These are phyloP conservation scores for Megathymus violae DNA, from an alignment of 1,140 invertebrate genomes.

Conservation along the genomic window DNA sequence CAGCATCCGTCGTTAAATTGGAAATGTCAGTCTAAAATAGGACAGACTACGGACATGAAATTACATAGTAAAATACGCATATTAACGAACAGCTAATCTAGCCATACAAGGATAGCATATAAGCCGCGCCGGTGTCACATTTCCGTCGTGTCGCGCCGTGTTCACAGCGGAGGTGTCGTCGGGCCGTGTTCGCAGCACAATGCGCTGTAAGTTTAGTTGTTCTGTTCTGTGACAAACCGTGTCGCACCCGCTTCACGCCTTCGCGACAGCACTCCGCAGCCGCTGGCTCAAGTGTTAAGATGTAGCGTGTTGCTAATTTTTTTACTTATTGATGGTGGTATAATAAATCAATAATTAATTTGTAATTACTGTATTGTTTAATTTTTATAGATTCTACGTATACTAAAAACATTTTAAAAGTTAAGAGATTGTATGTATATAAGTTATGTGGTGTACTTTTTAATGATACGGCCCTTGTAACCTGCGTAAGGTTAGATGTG, in stretches of 20 bases:
- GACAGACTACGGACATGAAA: too few species aligned
- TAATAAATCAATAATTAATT: too few species aligned
- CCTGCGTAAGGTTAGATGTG: too few species aligned
- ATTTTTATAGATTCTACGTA: too few species aligned
- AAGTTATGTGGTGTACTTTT: too few species aligned
- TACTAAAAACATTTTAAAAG: too few species aligned
- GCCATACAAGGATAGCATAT: neutral
- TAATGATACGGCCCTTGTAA: too few species aligned
- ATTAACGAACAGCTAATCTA: constrained; percentile 8
- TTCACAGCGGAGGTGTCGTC: constrained; percentile 13
- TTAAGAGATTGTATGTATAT: too few species aligned
- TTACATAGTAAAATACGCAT: neutral
- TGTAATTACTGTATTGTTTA: too few species aligned
- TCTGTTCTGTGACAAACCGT: constrained; percentile 25
- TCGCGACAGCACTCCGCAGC: constrained; percentile 45
- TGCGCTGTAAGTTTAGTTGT: constrained; percentile 32
- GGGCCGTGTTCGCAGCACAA: constrained; percentile 20
- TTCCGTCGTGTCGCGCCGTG: constrained; percentile 8
- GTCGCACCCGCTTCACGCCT: constrained; percentile 52
- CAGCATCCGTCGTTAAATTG: too few species aligned
- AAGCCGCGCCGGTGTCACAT: constrained; percentile 8
- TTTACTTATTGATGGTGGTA: neutral
- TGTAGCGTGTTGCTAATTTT: constrained; percentile 25
- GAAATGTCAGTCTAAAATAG: too few species aligned
- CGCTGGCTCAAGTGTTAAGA: constrained; percentile 16